These are phyloP conservation scores for Pentalonia nigronervosa DNA, from an alignment of 1,140 invertebrate genomes.

Conservation along the genomic window DNA sequence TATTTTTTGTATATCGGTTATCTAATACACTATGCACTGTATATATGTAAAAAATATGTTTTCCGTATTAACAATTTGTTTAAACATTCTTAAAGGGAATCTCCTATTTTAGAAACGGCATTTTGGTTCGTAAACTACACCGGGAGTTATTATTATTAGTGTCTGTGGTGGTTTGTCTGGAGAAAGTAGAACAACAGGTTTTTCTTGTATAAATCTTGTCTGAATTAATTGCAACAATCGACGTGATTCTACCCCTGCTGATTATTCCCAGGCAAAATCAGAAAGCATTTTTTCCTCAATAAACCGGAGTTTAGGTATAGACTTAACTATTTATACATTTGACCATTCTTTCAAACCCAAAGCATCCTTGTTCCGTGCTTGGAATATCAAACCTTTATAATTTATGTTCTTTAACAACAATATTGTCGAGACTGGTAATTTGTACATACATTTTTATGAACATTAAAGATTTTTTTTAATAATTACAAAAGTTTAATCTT, in stretches of 20 bases:
- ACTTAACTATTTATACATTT: conserved; percentile 13
- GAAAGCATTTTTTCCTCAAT: conserved; percentile 33
- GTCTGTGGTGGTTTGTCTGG: neutral
- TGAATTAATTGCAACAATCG: conserved; percentile 54
- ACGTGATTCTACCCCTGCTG: conserved; percentile 34
- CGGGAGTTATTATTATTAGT: conserved; percentile 45
- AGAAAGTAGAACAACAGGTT: conserved; percentile 52
- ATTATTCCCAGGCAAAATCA: neutral
- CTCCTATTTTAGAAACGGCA: conserved; percentile 8
- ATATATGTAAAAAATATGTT: neutral
- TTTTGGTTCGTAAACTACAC: conserved; percentile 6
- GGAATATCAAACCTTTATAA: conserved; percentile 29
- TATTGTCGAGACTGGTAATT: neutral
- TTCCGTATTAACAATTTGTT: neutral
- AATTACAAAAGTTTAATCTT: neutral
- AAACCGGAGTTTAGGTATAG: neutral
- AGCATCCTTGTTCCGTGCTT: neutral
- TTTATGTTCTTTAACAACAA: neutral
- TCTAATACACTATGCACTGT: neutral
- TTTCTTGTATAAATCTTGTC: conserved; percentile 48
- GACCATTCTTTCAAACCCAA: conserved; percentile 17
- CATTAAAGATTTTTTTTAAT: neutral
- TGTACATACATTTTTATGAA: neutral
- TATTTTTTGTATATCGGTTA: neutral
- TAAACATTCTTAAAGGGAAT: conserved; percentile 27